Percentiles rank a stretch among this genome's conserved stretches.
Evolutionary conservation across 92 coral and sea anemone genomes (phyloP).

Genomic region (Blastomussa wellsi): DNA sequence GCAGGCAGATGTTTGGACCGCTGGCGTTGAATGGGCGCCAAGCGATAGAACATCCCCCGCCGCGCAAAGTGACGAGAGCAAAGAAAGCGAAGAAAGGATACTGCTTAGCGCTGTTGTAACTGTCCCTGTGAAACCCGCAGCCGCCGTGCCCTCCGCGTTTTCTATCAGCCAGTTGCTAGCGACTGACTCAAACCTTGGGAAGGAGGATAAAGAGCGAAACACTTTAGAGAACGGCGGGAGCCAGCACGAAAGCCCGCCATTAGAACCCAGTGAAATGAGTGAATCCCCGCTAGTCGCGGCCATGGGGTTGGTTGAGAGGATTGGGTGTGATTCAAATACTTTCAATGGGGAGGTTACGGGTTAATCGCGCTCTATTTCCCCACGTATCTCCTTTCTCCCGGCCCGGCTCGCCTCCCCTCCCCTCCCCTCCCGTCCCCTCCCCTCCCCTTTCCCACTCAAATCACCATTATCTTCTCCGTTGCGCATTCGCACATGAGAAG

Average conservation of each 20-base stretch:
- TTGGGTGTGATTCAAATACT: conserved; percentile 71
- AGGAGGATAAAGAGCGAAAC: conserved; percentile 40
- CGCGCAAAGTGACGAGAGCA: conserved; percentile 32
- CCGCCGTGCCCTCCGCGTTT: conserved; percentile 68
- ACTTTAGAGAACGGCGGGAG: conserved; percentile 64
- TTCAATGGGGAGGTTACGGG: conserved; percentile 73
- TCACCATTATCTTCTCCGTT: not conserved
- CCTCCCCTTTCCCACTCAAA: not conserved
- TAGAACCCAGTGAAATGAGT: conserved; percentile 57
- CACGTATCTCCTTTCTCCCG: not conserved
- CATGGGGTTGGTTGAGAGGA: conserved; percentile 79
- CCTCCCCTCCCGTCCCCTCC: not conserved
- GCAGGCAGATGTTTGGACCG: conserved; percentile 41
- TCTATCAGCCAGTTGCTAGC: conserved; percentile 79
- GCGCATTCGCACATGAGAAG: not conserved
- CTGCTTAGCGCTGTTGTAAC: conserved; percentile 33
- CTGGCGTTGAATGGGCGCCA: conserved; percentile 22
- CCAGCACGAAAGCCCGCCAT: conserved; percentile 62
- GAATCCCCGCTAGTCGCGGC: conserved; percentile 73
- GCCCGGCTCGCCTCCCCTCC: not conserved
- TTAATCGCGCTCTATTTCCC: not conserved
- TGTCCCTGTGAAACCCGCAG: conserved; percentile 30
- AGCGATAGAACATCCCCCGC: conserved; percentile 39
- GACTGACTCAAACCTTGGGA: conserved; percentile 64
- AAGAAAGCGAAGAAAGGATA: conserved; percentile 35